Conservation (phyloP, 2,113 vertebrate species). For the Callipepla squamata region DNA sequence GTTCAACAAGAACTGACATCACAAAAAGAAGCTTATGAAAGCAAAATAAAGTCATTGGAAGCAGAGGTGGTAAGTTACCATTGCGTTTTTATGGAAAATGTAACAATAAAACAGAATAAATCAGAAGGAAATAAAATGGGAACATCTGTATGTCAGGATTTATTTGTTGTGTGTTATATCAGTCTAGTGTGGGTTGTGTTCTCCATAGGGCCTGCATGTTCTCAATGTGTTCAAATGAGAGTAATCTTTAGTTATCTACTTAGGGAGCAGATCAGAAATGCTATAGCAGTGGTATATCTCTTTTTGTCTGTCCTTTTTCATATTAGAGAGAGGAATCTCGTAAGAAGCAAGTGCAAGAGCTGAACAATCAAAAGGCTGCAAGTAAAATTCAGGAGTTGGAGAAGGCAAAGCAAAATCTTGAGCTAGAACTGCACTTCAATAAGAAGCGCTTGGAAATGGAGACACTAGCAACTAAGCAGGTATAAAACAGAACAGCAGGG, state of each 20-base stretch:
- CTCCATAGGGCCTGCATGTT: neutral
- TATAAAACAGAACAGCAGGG: neutral
- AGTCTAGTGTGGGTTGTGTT: neutral
- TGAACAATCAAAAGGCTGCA: conserved; percentile 80
- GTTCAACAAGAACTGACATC: conserved; percentile 88
- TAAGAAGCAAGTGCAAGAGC: conserved; percentile 84
- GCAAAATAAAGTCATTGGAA: conserved; percentile 84
- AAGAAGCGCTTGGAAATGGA: conserved; percentile 90
- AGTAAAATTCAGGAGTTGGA: conserved; percentile 87
- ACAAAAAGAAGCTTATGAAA: conserved; percentile 88
- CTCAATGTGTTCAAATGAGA: neutral
- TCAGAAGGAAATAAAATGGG: neutral
- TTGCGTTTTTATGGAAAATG: neutral
- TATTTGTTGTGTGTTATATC: neutral
- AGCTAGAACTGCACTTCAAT: conserved; percentile 84
- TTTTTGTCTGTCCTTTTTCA: neutral
- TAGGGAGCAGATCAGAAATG: neutral
- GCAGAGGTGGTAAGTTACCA: conserved; percentile 83
- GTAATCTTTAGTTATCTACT: neutral
- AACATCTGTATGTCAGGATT: neutral
- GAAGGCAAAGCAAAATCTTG: conserved; percentile 83
- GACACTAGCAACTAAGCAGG: conserved; percentile 86
- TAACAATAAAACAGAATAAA: neutral
- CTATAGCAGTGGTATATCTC: neutral
- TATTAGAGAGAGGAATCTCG: conserved; percentile 85